phyloP scores from a whole-genome alignment of 2,888 invertebrate genomes.

The Eulithis testata region DNA sequence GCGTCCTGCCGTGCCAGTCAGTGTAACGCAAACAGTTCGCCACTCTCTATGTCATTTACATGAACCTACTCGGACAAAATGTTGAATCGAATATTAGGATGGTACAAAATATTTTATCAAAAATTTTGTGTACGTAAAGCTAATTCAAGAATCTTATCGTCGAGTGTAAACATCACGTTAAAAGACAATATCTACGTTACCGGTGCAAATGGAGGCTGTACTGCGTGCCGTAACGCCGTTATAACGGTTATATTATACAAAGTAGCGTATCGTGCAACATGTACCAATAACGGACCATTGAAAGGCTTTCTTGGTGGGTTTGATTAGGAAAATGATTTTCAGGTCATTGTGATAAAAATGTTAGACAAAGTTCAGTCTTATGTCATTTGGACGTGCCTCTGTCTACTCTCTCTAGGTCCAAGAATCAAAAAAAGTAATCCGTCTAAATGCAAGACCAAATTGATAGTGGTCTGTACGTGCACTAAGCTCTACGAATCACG shows the following conservation, averaged over 20 bases:
- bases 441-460: constrained; percentile 1
- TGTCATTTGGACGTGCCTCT: no score
- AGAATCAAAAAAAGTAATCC: not conserved
- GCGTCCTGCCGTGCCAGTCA: not conserved
- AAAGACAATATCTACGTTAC: constrained; percentile 22
- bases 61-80: no score
- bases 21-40: constrained; percentile 21
- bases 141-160: not conserved
- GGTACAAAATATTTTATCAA: no score
- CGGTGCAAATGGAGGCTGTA: constrained; percentile 13
- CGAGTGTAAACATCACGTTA: constrained; percentile 15
- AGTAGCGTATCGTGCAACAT: constrained; percentile 18
- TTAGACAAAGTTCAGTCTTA: no score
- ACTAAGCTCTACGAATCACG: constrained; percentile 9
- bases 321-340: no score
- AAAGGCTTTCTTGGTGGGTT: no score
- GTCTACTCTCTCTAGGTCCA: no score
- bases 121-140: no score
- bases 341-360: no score
- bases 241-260: constrained; percentile 27
- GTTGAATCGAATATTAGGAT: no score
- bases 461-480: not conserved
- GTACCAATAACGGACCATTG: constrained; percentile 24
- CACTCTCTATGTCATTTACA: no score
- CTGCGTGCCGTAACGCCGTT: constrained; percentile 1